Percentiles rank a stretch among this genome's conserved stretches.
Conservation (phyloP, 1,140 invertebrate species). For the Plectrocnemia conspersa region DNA sequence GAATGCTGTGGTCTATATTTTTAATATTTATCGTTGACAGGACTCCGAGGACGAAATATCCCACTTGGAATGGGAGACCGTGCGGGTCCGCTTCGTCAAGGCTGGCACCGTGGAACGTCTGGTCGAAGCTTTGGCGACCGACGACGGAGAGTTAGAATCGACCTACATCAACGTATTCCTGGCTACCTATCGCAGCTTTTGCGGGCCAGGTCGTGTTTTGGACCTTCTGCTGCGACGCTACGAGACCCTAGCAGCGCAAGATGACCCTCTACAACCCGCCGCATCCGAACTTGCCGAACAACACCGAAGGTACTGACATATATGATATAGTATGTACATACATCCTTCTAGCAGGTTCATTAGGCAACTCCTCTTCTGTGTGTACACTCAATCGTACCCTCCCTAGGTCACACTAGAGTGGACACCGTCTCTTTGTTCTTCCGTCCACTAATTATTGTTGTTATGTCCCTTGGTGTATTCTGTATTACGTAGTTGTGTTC, state of each 20-base stretch:
- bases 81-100: conserved; percentile 90
- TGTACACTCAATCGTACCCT: too few species aligned
- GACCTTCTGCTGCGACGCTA: conserved; percentile 75
- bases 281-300: conserved; percentile 59
- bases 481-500: too few species aligned
- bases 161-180: conserved; percentile 98
- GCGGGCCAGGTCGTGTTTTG: conserved; percentile 72
- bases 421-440: too few species aligned
- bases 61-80: conserved; percentile 98
- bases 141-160: conserved; percentile 93
- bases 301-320: conserved; percentile 65
- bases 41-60: conserved; percentile 87
- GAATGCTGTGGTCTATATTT: too few species aligned
- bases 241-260: conserved; percentile 59
- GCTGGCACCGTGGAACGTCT: conserved; percentile 91
- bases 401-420: too few species aligned
- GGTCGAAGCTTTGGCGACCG: conserved; percentile 86
- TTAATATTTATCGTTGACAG: conserved; percentile 45
- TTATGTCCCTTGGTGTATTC: too few species aligned
- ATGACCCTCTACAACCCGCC: conserved; percentile 45
- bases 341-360: too few species aligned
- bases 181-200: conserved; percentile 71
- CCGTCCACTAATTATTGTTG: too few species aligned
- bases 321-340: too few species aligned
- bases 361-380: too few species aligned